Conservation (phyloP, 1,140 invertebrate genomes). For the Apis laboriosa region DNA sequence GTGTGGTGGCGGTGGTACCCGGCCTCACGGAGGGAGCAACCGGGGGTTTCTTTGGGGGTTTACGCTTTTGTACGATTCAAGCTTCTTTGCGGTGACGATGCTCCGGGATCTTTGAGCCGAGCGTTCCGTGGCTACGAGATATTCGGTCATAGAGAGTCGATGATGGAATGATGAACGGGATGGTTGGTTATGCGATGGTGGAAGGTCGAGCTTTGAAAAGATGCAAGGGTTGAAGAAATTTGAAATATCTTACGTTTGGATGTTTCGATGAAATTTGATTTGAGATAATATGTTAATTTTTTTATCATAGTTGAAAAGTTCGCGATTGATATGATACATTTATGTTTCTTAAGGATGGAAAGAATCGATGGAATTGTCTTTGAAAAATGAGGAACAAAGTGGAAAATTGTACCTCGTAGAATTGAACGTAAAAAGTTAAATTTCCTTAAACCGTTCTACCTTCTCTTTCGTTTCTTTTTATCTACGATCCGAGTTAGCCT, state of each 20-base stretch:
- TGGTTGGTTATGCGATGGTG: neutral
- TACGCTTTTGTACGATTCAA: neutral
- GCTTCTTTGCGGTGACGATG: conserved; percentile 17
- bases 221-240: neutral
- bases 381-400: neutral
- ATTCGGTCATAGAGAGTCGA: neutral
- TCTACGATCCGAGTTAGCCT: neutral
- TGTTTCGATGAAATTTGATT: too few relatives aligned
- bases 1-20: neutral
- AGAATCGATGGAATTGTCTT: too few relatives aligned
- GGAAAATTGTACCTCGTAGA: neutral
- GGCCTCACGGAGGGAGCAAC: neutral
- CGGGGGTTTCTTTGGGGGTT: conserved; percentile 1
- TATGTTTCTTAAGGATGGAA: too few relatives aligned
- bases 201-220: neutral
- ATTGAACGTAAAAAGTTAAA: neutral
- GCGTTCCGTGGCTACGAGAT: too few relatives aligned
- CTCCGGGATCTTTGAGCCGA: neutral
- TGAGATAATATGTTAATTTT: too few relatives aligned
- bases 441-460: neutral
- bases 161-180: neutral
- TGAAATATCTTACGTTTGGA: too few relatives aligned
- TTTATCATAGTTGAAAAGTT: too few relatives aligned
- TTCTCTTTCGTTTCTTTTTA: neutral
- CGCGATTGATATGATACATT: too few relatives aligned